Conservation (phyloP, 2,888 invertebrate species). For the Hemaris fuciformis region DNA sequence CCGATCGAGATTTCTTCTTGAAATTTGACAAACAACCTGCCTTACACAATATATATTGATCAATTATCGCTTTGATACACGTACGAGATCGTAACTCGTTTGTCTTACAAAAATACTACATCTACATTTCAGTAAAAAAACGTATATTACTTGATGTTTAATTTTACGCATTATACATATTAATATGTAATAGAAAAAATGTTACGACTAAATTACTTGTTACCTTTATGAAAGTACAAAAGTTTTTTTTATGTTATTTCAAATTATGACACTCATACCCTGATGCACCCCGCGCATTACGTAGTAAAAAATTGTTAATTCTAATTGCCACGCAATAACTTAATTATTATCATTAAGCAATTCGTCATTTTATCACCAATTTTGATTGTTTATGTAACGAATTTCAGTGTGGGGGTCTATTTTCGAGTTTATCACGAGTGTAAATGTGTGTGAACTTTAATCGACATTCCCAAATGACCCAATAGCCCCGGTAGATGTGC, state of each 20-base stretch:
- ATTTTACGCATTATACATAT: constrained; percentile 65
- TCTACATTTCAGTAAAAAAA: constrained; percentile 77
- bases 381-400: constrained; percentile 38
- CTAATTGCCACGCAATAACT: constrained; percentile 77
- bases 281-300: constrained; percentile 79
- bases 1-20: constrained; percentile 49
- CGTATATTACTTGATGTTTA: constrained; percentile 71
- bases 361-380: constrained; percentile 77
- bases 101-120: constrained; percentile 77
- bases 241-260: constrained; percentile 59
- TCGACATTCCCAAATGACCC: constrained; percentile 18
- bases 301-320: constrained; percentile 59
- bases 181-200: constrained; percentile 73
- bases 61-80: constrained; percentile 82
- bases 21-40: constrained; percentile 51
- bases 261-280: constrained; percentile 81
- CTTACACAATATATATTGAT: constrained; percentile 48
- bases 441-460: constrained; percentile 29
- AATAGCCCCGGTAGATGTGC: constrained; percentile 24
- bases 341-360: constrained; percentile 75
- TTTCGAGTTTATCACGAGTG: background rate
- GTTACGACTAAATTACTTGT: constrained; percentile 73
- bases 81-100: constrained; percentile 62
- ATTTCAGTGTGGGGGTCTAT: constrained; percentile 18
- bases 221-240: constrained; percentile 79